phyloP scores from a whole-genome alignment of 2,113 vertebrate genomes.

The Bos indicus region DNA sequence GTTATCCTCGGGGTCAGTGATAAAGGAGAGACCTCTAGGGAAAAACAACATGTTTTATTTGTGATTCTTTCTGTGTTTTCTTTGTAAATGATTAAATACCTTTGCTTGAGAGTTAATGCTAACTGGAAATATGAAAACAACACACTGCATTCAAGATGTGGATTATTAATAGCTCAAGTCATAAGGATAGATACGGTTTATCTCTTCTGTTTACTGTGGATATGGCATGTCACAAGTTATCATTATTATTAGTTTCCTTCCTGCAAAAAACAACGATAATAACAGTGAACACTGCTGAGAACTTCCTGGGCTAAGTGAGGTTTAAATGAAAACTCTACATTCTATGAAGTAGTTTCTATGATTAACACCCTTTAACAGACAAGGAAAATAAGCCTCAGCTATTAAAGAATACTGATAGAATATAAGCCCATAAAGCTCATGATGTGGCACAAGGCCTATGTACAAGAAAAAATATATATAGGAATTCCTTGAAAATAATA shows the following conservation, averaged over 20 bases:
- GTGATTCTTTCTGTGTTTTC: not conserved
- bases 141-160: not conserved
- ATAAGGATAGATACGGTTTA: not conserved
- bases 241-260: not conserved
- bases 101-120: not conserved
- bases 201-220: not conserved
- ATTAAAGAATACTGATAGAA: not conserved
- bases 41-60: not conserved
- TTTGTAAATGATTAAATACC: not conserved
- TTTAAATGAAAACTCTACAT: not conserved
- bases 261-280: not conserved
- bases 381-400: not conserved
- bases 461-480: not conserved
- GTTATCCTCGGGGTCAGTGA: not conserved
- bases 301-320: not conserved
- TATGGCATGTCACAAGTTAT: not conserved
- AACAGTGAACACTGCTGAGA: not conserved
- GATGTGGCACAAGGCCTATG: accelerated
- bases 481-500: not conserved
- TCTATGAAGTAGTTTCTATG: not conserved
- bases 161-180: not conserved
- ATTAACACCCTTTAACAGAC: not conserved
- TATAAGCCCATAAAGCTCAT: not conserved
- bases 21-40: not conserved
- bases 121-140: not conserved